Evolutionary conservation across 1,140 invertebrate genomes (phyloP), one percentile per base, ranked within the genome.

Genomic region (Neodiprion fabricii): DNA sequence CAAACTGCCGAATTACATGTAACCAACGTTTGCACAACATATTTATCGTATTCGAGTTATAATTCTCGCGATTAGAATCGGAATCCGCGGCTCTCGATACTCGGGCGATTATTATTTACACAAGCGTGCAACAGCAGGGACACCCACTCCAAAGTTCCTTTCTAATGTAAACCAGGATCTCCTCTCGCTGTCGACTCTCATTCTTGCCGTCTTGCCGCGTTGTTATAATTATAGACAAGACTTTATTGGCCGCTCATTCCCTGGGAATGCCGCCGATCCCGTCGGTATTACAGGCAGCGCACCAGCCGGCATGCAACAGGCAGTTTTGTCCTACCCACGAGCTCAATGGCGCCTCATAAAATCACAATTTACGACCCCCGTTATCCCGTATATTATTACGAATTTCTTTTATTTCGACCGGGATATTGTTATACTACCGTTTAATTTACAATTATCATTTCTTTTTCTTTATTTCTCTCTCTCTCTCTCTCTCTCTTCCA

Each of bases 81-180:
- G 53, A 61, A 61, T 61, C 14, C 5, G 53, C 53, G 53, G 53
- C 11, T 9, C 5, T 61, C 11, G 28, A 40, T 1, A 40, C 1
- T 40, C 28, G 28, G 28, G 2, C 5, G 28, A 40, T 40, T 40
- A 40, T 40, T 40, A 40, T 61, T 14, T 61, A 61, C 9, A 5
- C n/a, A 61, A 9, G 11, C 67, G 23, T 69, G 12, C 40, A 40
- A 5, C 21, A 69, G 67, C 67, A 69, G 67, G 67, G 67, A 69
- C 67, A 69, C 67, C 67, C 67, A 69, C 67, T 69, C 12, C 67
- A 21, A 47, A 47, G 67, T 69, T 69, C 67, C 67, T 69, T 69
- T 69, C 67, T 69, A 69, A 69, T 23, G 67, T 47, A 69, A 69
- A 69, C 21, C 67, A 69, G 67, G 67, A 69, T 69, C 67, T 69